These are phyloP conservation scores for Serrognathus titanus DNA, from an alignment of 2,888 invertebrate genomes.

Conservation along the genomic window DNA sequence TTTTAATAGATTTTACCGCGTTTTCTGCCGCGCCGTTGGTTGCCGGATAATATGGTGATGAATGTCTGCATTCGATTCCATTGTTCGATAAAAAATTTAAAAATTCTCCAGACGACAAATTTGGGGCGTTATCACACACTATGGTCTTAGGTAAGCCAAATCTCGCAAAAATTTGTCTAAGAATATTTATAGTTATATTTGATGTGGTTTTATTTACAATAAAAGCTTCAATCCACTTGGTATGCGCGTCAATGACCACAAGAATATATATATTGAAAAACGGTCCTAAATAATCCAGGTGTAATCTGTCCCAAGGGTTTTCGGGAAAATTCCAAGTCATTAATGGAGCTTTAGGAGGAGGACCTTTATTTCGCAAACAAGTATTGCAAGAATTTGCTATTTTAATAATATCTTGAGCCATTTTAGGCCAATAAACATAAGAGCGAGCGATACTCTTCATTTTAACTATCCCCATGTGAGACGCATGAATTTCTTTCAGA, in stretches of 20 bases:
- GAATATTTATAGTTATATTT: slow-evolving; percentile 16
- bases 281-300: slow-evolving; percentile 29
- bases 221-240: slow-evolving; percentile 28
- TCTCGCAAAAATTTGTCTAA: slow-evolving; percentile 23
- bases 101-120: slow-evolving; percentile 30
- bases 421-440: slow-evolving; percentile 15
- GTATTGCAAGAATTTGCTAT: slow-evolving; percentile 9
- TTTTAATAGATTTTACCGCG: slow-evolving; percentile 20
- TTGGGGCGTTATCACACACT: slow-evolving; percentile 32
- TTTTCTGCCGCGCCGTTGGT: slow-evolving; percentile 25
- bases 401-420: slow-evolving; percentile 12
- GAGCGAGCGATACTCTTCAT: slow-evolving; percentile 15
- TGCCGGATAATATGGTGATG: slow-evolving; percentile 17
- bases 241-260: slow-evolving; percentile 25
- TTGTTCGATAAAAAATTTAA: slow-evolving; percentile 11
- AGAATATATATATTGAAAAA: slow-evolving; percentile 21
- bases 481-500: slow-evolving; percentile 7
- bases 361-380: slow-evolving; percentile 2
- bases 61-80: slow-evolving; percentile 16
- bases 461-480: slow-evolving; percentile 15
- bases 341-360: slow-evolving; percentile 3
- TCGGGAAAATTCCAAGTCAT: slow-evolving; percentile 14
- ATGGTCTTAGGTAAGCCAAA: slow-evolving; percentile 31
- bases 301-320: slow-evolving; percentile 27
- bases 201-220: slow-evolving; percentile 20